These are phyloP conservation scores for Canis aureus DNA, from an alignment of 2,113 vertebrate genomes.

Conservation along the genomic window DNA sequence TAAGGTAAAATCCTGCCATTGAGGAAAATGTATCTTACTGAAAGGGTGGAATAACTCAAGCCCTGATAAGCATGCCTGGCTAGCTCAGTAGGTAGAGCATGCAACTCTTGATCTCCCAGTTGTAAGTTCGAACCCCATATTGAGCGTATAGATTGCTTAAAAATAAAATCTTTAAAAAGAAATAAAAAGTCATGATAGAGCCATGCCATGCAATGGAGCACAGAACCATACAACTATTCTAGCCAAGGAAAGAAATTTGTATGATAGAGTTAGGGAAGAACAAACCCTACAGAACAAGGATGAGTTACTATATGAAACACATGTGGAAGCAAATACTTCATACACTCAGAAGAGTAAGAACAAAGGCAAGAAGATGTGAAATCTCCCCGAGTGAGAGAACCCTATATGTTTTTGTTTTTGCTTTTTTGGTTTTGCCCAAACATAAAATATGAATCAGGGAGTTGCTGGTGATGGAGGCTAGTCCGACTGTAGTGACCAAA, in stretches of 20 bases:
- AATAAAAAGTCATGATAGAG: not conserved
- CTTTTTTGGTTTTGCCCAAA: not conserved
- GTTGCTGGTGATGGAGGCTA: not conserved
- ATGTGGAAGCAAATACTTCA: not conserved
- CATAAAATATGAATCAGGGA: not conserved
- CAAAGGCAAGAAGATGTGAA: not conserved
- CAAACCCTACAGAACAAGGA: not conserved
- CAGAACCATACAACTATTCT: not conserved
- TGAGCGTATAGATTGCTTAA: not conserved
- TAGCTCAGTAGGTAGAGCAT: not conserved
- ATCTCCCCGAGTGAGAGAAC: not conserved
- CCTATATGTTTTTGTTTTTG: not conserved
- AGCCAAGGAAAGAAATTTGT: not conserved
- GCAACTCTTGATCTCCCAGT: not conserved
- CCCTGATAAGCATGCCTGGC: not conserved
- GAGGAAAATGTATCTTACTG: not conserved
- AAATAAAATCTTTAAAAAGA: not conserved
- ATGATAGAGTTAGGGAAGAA: not conserved
- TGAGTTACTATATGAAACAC: not conserved
- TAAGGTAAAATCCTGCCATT: not conserved
- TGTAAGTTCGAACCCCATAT: not conserved
- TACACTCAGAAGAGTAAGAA: not conserved
- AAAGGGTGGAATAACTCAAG: not conserved
- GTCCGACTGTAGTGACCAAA: not conserved
- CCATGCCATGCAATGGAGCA: not conserved